Evolutionary conservation across 2,113 vertebrate genomes (phyloP).

Genomic region (Dolichotis patagonum): DNA sequence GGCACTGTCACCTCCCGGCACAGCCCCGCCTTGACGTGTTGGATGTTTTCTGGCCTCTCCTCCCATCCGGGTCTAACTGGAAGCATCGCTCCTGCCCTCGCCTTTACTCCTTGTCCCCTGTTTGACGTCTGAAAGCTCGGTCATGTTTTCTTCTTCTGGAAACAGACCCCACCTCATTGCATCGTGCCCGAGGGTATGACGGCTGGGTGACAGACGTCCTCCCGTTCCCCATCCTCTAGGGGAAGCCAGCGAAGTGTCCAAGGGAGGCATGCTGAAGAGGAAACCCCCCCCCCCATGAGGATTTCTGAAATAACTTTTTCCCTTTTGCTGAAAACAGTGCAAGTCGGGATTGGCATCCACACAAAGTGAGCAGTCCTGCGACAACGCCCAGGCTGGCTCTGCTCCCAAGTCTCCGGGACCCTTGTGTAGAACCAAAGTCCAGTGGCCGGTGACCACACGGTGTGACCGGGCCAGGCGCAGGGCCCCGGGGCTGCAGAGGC

Average conservation of each 20-base stretch:
- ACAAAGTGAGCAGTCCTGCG: neutral
- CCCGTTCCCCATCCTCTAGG: neutral
- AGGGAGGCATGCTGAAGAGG: no score
- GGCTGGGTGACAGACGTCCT: neutral
- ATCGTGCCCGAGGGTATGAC: fast-evolving
- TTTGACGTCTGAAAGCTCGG: neutral
- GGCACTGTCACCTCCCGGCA: neutral
- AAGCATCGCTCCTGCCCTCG: no score
- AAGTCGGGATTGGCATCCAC: neutral
- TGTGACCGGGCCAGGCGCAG: neutral
- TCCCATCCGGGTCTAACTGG: no score
- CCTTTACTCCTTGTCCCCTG: no score
- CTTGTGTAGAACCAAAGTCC: neutral
- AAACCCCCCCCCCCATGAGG: no score
- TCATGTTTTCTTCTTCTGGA: neutral
- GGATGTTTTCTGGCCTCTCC: no score
- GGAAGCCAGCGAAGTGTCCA: neutral
- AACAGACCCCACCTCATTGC: neutral
- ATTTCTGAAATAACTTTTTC: conserved; percentile 1
- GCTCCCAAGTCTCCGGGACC: neutral
- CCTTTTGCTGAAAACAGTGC: neutral
- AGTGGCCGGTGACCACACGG: no score
- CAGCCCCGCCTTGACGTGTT: neutral
- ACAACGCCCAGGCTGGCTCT: no score
- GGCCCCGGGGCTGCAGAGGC: neutral